Conservation (phyloP, 1,140 invertebrate genomes). For the Lanistes nyassanus region DNA sequence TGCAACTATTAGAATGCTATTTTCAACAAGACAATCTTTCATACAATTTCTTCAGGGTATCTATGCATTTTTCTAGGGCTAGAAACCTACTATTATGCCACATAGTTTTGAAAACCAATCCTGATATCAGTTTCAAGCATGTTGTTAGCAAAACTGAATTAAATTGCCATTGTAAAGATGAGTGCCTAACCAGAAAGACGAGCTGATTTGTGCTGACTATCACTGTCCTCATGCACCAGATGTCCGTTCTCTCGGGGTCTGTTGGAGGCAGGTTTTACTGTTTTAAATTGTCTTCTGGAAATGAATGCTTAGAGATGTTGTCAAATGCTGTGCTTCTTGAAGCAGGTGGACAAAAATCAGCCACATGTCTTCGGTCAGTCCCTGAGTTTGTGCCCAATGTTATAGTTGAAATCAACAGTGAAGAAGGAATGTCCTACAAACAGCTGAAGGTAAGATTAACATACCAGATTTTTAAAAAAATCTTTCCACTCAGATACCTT, state of each 20-base stretch:
- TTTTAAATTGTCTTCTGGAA: neutral
- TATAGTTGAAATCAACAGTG: conserved; percentile 45
- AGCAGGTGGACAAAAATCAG: neutral
- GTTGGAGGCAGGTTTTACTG: neutral
- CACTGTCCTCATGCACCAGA: neutral
- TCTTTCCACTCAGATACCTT: too few relatives aligned
- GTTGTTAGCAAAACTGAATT: too few relatives aligned
- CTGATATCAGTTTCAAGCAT: too few relatives aligned
- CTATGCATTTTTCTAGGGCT: too few relatives aligned
- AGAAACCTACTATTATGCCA: neutral
- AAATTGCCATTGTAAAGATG: too few relatives aligned
- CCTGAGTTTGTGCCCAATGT: conserved; percentile 48
- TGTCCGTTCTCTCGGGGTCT: neutral
- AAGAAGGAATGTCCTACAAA: conserved; percentile 37
- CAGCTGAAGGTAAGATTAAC: conserved; percentile 42
- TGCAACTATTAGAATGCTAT: too few relatives aligned
- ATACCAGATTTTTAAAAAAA: too few relatives aligned
- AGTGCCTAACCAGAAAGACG: too few relatives aligned
- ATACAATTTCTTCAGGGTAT: too few relatives aligned
- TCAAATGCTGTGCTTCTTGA: neutral
- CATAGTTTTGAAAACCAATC: neutral
- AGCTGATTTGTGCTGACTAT: too few relatives aligned
- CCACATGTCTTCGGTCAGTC: neutral
- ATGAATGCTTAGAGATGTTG: neutral
- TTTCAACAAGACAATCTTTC: too few relatives aligned